Conservation (phyloP, 2,888 invertebrate species). For the Odontothrips loti region DNA sequence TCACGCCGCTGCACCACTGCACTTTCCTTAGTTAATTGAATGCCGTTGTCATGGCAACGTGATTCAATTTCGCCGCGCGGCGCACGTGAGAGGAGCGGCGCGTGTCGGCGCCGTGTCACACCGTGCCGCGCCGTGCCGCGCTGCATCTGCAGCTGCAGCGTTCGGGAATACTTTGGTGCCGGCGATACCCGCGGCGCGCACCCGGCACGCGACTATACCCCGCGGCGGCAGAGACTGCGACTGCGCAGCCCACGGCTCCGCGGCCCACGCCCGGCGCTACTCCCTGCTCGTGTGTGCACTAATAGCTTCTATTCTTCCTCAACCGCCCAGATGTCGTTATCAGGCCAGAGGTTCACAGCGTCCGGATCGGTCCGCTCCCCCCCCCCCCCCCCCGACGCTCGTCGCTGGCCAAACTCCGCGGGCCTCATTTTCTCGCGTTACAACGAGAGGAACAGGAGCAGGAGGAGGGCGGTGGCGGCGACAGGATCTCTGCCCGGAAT, state of each 20-base stretch:
- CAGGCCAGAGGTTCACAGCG: no score
- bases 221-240: not conserved
- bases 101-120: not conserved
- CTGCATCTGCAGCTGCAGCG: not conserved
- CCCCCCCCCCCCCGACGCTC: no score
- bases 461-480: not conserved
- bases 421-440: not conserved
- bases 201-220: no score
- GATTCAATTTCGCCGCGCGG: not conserved
- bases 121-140: not conserved
- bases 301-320: no score
- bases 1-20: not conserved
- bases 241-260: not conserved
- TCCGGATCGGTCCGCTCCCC: no score
- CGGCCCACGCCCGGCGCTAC: not conserved
- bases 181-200: no score
- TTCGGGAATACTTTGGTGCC: no score
- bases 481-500: not conserved
- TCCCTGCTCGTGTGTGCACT: no score
- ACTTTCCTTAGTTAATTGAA: conserved; percentile 9
- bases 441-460: not conserved
- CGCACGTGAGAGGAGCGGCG: not conserved
- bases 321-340: no score
- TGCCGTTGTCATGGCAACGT: not conserved
- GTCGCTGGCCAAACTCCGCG: not conserved